Base-by-base conservation (phyloP, 2,888 invertebrate species). In the Sipha maydis region DNA sequence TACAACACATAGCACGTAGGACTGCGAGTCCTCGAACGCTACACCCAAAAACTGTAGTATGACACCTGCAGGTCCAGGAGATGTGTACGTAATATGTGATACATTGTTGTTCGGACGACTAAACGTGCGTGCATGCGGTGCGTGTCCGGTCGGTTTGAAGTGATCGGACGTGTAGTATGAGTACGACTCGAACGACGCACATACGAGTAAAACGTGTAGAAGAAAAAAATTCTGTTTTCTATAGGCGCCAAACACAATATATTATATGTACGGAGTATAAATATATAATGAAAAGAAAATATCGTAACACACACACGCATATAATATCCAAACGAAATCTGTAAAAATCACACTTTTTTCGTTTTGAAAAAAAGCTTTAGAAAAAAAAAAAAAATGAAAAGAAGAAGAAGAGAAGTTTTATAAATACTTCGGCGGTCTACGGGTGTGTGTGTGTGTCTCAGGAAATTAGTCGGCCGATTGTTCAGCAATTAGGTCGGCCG, bases 401-500 rank as follows among this genome's bases (percentile, higher is more conserved):
- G 34, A 34, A 41, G 5, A 1, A 9, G 41, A 8, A 48, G 14
- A 67, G 17, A 67, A 80, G 34, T 80, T 67, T 38, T 38, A 17
- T 38, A 67, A 34, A 61, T 25, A 61, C 61, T 61, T 61, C 25
- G 25, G 61, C 61, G 61, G 61, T 25, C 25, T 25, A 0, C 61
- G 61, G 21, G 56, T 19, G 56, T 19, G 19, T 21, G 61, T 3
- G 61, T 8, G 61, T 61, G 25, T 86, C 79, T 31, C 78, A 79
- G 54, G 86, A 80, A 88, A 88, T 88, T 88, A 88, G 86, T 88
- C 75, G 73, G 61, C 28, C 86, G 80, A 88, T 88, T 88, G 86
- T 88, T 75, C 86, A 80, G 80, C 86, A 88, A 88, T 88, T 88
- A 88, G 80, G 80, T 88, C 86, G 86, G 75, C 41, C 80, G 86